Evolutionary conservation across 2,888 invertebrate genomes (phyloP).

Genomic region (Dugesia japonica): DNA sequence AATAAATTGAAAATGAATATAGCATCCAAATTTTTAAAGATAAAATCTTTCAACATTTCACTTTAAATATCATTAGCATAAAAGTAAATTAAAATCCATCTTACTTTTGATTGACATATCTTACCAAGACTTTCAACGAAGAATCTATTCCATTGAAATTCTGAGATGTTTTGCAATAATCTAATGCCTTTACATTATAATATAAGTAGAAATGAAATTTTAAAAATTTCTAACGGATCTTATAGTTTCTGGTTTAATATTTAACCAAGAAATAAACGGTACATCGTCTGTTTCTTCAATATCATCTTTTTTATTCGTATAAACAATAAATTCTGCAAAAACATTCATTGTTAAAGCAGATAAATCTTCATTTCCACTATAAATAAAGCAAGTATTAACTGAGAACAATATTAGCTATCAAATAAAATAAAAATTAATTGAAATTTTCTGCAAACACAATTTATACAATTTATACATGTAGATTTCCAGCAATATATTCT

Average conservation of each 20-base stretch:
- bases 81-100: not conserved
- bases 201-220: not conserved
- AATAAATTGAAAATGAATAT: not conserved
- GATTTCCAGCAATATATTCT: too few relatives aligned
- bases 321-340: not conserved
- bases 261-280: not conserved
- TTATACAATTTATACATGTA: too few relatives aligned
- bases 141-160: constrained; percentile 10
- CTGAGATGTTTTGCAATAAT: not conserved
- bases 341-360: not conserved
- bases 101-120: not conserved
- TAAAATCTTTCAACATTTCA: not conserved
- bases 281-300: not conserved
- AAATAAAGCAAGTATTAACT: too few relatives aligned
- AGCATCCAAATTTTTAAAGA: not conserved
- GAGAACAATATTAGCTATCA: too few relatives aligned
- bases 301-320: not conserved
- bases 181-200: not conserved
- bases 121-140: not conserved
- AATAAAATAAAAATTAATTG: too few relatives aligned
- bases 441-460: too few relatives aligned
- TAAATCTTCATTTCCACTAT: not conserved
- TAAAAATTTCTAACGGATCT: not conserved
- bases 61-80: not conserved
- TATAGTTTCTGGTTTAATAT: not conserved